Evolutionary conservation across 1,140 invertebrate species (phyloP), one percentile per base, ranked within the genome.

Genomic region (Onthophagus taurus): DNA sequence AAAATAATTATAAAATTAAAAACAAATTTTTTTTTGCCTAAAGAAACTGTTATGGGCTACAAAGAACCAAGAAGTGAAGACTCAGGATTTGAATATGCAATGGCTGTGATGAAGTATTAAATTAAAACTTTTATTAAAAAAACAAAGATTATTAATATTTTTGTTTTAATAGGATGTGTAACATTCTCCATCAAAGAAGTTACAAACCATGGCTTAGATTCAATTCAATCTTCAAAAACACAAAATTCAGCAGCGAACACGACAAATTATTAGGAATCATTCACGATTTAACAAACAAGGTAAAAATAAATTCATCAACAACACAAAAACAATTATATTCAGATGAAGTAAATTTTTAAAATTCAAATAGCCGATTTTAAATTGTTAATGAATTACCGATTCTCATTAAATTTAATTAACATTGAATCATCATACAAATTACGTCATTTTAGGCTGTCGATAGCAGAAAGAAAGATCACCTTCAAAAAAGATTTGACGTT

Each of bases 31-130:
- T 33, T 61, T 61, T 42, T n/a, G n/a, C n/a, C n/a, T n/a, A 6
- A 50, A 68, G 77, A 80, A 64, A 85, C 81, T 3, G 81, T 77
- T 0, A 83, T 84, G 81, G 81, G 81, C 11, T 72, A 69, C 31
- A 75, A 71, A 41, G 68, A 72, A 50, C 73, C 75, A 14, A 74
- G 80, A 45, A 71, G 77, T 38, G 65, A 71, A 43, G 70, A 72
- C 11, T 31, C 41, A 53, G 78, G 80, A 39, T 78, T 76, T 47
- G 75, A 81, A 31, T 84, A 84, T 47, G 80, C 80, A 2, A 71
- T 77, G 61, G 80, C 81, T 42, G 81, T 84, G 0, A 81, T 83
- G 70, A 75, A 45, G 37, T 45, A 41, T 41, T 19, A 4, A 8
- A 0, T 12, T 31, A 31, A 18, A 12, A 31, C 7, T 20, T 17